These are phyloP conservation scores for Chrysodeixis includens DNA, from an alignment of 2,888 invertebrate species.

Conservation along the genomic window DNA sequence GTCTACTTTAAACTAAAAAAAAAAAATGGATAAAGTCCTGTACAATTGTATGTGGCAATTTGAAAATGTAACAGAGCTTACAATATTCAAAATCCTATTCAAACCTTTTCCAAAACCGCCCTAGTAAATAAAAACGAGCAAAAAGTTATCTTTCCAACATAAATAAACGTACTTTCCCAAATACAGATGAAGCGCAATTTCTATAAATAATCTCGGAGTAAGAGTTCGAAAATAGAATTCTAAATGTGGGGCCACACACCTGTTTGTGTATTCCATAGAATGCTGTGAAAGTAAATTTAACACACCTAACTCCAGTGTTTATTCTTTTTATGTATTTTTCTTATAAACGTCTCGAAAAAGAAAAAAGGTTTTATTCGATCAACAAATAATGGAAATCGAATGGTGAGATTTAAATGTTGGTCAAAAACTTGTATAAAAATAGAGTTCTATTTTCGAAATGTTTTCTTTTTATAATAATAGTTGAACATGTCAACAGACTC, in stretches of 20 bases:
- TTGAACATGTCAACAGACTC: too few relatives aligned
- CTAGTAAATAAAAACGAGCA: background rate
- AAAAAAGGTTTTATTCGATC: constrained; percentile 20
- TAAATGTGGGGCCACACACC: constrained; percentile 37
- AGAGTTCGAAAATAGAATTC: constrained; percentile 46
- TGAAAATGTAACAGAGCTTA: too few relatives aligned
- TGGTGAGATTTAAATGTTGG: background rate
- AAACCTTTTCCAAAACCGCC: background rate
- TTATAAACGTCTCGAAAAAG: constrained; percentile 19
- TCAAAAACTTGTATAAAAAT: background rate
- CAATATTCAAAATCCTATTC: too few relatives aligned
- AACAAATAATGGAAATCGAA: background rate
- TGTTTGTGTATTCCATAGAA: constrained; percentile 40
- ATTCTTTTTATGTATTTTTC: constrained; percentile 15
- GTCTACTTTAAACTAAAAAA: too few relatives aligned
- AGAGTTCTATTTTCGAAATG: background rate
- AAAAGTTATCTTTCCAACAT: constrained; percentile 5
- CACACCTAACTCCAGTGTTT: background rate
- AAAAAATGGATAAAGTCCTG: too few relatives aligned
- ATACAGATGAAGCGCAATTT: constrained; percentile 16
- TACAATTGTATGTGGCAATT: too few relatives aligned
- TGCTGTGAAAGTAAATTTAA: constrained; percentile 9
- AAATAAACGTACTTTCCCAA: background rate
- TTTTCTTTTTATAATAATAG: too few relatives aligned
- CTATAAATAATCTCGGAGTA: constrained; percentile 25